Evolutionary conservation across 2,113 vertebrate species (phyloP), one percentile per base, ranked within the genome.

Genomic region (Hemiscyllium ocellatum): DNA sequence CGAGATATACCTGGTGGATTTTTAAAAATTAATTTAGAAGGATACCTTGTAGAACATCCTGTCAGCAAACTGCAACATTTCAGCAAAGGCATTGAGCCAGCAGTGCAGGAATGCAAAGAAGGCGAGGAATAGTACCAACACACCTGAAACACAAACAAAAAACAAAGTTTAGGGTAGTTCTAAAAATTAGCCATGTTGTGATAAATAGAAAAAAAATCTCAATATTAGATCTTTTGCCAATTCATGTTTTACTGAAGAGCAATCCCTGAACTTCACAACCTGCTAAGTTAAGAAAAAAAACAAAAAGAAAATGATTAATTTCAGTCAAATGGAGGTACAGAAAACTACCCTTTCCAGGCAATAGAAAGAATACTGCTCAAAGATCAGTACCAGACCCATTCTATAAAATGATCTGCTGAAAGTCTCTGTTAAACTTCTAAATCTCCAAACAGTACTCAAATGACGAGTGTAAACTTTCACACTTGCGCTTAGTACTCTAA

Each of bases 31-130:
- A 95, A 69, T 56, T 1, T 13, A 29, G 56, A 6, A 94, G 65
- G 69, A 96, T 96, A 98, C 98, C 98, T 98, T 98, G 96, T 98
- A 98, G 96, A 98, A 98, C 98, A 98, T 98, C 96, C 98, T 97
- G 95, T 98, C 98, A 19, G 97, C 98, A 96, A 98, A 98, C 86
- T 98, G 97, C 90, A 98, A 96, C 98, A 98, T 98, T 97, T 98
- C 98, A 0, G 98, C 98, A 97, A 98, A 98, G 0, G 97, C 98
- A 0, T 98, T 98, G 52, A 97, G 97, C 97, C 98, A 98, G 85
- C 98, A 98, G 96, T 98, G 97, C 96, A 97, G 97, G 96, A 98
- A 97, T 0, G 98, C 97, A 96, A 98, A 98, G 96, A 98, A 98
- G 19, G 37, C 95, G 96, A 98, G 97, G 95, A 98, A 97, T 10